Percentiles rank a stretch among this genome's conserved stretches.
phyloP scores from a whole-genome alignment of 2,113 vertebrate genomes.

The Anolis carolinensis region DNA sequence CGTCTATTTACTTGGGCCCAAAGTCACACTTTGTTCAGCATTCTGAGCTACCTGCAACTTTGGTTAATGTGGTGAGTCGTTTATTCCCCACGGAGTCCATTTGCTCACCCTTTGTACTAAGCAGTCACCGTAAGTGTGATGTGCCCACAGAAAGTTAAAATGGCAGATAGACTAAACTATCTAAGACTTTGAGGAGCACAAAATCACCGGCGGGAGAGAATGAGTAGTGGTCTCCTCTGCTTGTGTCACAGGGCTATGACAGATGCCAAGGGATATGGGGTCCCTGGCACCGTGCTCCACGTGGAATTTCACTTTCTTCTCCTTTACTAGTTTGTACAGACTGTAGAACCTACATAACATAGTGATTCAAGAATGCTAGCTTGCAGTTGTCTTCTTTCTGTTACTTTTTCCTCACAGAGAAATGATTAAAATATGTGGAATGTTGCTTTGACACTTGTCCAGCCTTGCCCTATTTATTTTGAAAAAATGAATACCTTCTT shows the following conservation, averaged over 20 bases:
- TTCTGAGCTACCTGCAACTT: too few relatives aligned
- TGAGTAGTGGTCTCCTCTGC: neutral
- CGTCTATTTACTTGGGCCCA: too few relatives aligned
- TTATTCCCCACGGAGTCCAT: too few relatives aligned
- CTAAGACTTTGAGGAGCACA: neutral
- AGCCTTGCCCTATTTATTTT: neutral
- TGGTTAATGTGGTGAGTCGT: too few relatives aligned
- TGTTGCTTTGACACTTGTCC: neutral
- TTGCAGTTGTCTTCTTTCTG: too few relatives aligned
- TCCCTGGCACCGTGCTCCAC: neutral
- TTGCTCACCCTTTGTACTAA: too few relatives aligned
- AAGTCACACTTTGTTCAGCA: too few relatives aligned
- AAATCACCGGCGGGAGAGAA: neutral
- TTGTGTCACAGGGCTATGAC: neutral
- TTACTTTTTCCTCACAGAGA: too few relatives aligned
- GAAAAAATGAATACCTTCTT: neutral
- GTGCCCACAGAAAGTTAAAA: neutral
- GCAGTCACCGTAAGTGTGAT: too few relatives aligned
- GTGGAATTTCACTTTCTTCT: neutral
- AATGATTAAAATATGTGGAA: neutral
- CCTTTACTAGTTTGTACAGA: neutral
- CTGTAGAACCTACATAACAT: neutral
- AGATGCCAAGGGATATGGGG: neutral
- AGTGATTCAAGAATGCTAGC: neutral
- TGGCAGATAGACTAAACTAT: neutral